Conservation (phyloP, 2,797 vertebrate genomes). For the Myiotriccus ornatus region DNA sequence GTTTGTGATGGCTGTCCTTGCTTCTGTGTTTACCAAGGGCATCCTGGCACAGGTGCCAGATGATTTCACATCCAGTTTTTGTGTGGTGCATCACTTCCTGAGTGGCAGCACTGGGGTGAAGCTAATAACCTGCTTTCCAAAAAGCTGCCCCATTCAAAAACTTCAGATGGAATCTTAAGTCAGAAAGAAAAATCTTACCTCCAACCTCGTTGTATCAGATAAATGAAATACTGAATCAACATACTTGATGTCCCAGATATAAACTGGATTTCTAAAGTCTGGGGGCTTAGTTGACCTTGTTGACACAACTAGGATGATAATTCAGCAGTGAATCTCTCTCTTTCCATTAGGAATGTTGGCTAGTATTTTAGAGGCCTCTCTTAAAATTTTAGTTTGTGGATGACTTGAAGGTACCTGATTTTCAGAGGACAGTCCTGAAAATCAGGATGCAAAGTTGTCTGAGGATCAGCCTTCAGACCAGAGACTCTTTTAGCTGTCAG, state of each 20-base stretch:
- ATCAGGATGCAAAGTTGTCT: not conserved
- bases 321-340: not conserved
- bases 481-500: not conserved
- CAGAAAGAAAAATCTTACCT: not conserved
- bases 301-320: not conserved
- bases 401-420: not conserved
- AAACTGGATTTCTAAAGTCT: not conserved
- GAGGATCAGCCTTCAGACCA: not conserved
- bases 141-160: not conserved
- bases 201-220: not conserved
- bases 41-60: not conserved
- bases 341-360: not conserved
- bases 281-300: not conserved
- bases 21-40: not conserved
- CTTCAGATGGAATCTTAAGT: not conserved
- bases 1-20: not conserved
- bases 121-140: not conserved
- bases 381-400: not conserved
- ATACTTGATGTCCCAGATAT: not conserved
- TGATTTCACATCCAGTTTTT: not conserved
- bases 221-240: not conserved
- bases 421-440: not conserved
- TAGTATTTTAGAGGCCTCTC: not conserved
- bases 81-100: not conserved
- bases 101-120: not conserved